These are phyloP conservation scores for Isaurus tuberculatus DNA, from an alignment of 92 coral and sea anemone genomes.

Conservation along the genomic window DNA sequence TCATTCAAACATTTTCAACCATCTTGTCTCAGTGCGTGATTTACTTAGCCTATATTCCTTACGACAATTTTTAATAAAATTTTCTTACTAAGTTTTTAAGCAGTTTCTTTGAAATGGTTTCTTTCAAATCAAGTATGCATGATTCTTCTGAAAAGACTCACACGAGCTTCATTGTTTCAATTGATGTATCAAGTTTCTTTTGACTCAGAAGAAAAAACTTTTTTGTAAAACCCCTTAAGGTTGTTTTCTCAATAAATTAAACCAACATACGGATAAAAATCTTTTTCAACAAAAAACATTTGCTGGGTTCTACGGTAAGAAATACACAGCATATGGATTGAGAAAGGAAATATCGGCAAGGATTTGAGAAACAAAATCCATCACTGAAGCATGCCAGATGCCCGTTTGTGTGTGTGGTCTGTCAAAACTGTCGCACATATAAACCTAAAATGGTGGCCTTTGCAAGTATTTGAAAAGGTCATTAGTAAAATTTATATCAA, in stretches of 20 bases:
- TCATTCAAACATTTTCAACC: not conserved
- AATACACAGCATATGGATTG: not conserved
- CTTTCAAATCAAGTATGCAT: not conserved
- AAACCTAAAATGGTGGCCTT: not conserved
- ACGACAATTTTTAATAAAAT: not conserved
- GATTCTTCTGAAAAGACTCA: not conserved
- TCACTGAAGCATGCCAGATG: conserved; percentile 21
- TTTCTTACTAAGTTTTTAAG: not conserved
- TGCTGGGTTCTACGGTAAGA: not conserved
- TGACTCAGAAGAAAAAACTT: not conserved
- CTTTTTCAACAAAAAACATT: not conserved
- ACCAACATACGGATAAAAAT: not conserved
- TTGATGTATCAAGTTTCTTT: conserved; percentile 43
- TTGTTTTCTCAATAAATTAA: not conserved
- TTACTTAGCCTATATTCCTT: not conserved
- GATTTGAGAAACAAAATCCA: not conserved
- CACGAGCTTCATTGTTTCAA: conserved; percentile 9
- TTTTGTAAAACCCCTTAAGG: conserved; percentile 2
- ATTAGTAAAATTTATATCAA: not conserved
- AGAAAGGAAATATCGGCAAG: not conserved
- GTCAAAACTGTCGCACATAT: not conserved
- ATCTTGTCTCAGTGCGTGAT: not conserved
- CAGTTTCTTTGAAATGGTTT: not conserved
- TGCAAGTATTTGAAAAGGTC: conserved; percentile 9
- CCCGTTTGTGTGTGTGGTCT: conserved; percentile 37